Evolutionary conservation across 2,113 vertebrate genomes (phyloP).

Genomic region (Pygoscelis antarcticus): DNA sequence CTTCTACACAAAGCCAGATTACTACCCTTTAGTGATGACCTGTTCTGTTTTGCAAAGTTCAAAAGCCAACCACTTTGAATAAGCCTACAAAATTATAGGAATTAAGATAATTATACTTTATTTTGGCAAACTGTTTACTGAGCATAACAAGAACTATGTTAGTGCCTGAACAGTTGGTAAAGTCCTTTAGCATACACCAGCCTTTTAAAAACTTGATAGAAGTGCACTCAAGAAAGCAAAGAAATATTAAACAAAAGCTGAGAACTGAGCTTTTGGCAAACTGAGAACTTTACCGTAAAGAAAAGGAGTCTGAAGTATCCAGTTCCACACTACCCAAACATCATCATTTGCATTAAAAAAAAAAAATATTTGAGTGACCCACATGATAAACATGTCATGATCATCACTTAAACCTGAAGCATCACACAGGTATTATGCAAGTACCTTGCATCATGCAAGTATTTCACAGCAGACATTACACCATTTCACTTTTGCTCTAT

Average conservation of each 20-base stretch:
- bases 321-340: neutral
- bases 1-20: neutral
- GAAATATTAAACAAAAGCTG: neutral
- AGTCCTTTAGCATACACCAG: neutral
- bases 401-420: neutral
- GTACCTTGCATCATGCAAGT: neutral
- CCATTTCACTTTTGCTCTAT: neutral
- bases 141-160: neutral
- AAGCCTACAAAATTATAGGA: constrained; percentile 43
- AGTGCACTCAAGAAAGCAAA: neutral
- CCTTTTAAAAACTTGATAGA: neutral
- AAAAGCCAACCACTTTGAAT: constrained; percentile 4
- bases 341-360: neutral
- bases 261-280: neutral
- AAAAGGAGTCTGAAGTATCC: neutral
- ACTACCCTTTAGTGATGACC: neutral
- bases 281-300: neutral
- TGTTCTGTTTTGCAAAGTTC: neutral
- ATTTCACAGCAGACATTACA: neutral
- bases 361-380: neutral
- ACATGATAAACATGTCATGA: neutral
- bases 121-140: neutral
- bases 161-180: neutral
- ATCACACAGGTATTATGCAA: neutral
- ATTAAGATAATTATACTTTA: constrained; percentile 52